Evolutionary conservation across 2,113 vertebrate genomes (phyloP).

Genomic region (Triplophysa siluroides): DNA sequence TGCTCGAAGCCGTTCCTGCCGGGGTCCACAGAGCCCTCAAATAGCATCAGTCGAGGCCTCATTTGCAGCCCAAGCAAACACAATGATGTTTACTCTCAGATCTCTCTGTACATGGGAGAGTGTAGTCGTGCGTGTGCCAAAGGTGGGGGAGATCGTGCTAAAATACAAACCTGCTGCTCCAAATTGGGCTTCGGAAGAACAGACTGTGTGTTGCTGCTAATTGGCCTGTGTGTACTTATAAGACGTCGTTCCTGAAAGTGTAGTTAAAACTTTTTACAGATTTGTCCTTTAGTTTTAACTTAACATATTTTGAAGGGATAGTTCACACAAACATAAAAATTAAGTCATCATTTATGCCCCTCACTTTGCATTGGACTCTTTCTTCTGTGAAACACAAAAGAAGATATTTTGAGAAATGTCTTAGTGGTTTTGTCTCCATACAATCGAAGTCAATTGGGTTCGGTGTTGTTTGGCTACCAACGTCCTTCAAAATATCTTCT

Average conservation of each 20-base stretch:
- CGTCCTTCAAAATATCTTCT: no score
- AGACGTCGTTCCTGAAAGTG: no score
- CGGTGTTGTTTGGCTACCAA: no score
- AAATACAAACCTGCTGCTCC: background rate
- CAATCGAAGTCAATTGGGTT: no score
- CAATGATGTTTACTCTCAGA: background rate
- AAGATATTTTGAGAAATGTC: no score
- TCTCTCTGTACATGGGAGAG: background rate
- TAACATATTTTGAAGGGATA: background rate
- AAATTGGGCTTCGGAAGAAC: background rate
- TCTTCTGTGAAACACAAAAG: no score
- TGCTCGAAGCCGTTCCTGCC: background rate
- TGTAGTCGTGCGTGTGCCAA: background rate
- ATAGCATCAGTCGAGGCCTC: conserved; percentile 1
- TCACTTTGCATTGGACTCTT: no score
- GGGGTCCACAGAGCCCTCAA: background rate
- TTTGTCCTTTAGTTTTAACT: background rate
- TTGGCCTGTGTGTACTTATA: background rate
- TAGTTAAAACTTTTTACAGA: no score
- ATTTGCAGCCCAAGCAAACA: conserved; percentile 26
- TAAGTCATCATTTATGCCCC: no score
- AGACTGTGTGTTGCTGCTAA: background rate
- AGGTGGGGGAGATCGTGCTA: background rate
- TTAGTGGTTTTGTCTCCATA: no score
- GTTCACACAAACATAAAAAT: no score